A percentile compares a stretch with the other conserved stretches of the same genome.
Evolutionary conservation across 2,113 vertebrate species (phyloP).

Genomic region (Brevimyrus niger): DNA sequence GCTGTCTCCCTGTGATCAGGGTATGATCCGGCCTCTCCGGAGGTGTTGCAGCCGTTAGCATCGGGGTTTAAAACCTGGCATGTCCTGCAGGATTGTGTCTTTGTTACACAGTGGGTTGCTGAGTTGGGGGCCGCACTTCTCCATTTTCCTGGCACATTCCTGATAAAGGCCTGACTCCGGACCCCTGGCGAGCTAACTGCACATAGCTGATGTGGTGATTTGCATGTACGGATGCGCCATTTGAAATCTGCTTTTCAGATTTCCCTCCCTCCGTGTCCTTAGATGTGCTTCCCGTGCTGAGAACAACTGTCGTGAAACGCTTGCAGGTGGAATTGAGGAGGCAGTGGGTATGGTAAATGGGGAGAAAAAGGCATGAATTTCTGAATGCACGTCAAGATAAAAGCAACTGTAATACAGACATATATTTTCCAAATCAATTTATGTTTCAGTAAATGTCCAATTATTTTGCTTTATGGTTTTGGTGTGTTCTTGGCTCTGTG

Average conservation of each 20-base stretch:
- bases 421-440: slow-evolving; percentile 49
- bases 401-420: slow-evolving; percentile 35
- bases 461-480: slow-evolving; percentile 50
- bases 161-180: background rate
- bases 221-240: background rate
- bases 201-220: background rate
- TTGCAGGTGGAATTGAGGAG: background rate
- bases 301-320: background rate
- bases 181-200: background rate
- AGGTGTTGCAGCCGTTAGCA: background rate
- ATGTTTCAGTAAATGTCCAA: slow-evolving; percentile 54
- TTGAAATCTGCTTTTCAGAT: background rate
- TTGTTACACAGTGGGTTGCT: background rate
- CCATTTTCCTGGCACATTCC: background rate
- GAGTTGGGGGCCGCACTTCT: background rate
- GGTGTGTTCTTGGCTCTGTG: slow-evolving; percentile 42
- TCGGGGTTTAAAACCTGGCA: background rate
- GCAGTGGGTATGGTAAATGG: background rate
- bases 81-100: background rate
- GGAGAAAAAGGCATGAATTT: background rate
- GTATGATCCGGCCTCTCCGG: background rate
- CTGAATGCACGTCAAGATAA: slow-evolving; percentile 9
- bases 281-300: background rate
- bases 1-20: background rate
- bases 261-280: background rate